These are phyloP conservation scores for Teleopsis dalmanni DNA, from an alignment of 1,140 invertebrate species.

Conservation along the genomic window DNA sequence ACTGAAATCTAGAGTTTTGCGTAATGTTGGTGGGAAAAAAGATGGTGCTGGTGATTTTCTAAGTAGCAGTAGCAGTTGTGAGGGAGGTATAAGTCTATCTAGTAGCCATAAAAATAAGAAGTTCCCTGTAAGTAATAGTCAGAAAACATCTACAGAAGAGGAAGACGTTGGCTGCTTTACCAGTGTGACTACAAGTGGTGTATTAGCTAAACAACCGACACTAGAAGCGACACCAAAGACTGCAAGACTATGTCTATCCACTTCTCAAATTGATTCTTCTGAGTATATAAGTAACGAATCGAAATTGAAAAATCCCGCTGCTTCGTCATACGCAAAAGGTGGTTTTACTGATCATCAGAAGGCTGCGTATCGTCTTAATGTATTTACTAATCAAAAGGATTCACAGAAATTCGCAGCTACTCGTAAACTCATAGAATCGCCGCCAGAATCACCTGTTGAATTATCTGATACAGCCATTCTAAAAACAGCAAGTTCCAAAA, in stretches of 20 bases:
- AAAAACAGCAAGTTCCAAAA: conserved; percentile 38
- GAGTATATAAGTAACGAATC: conserved; percentile 48
- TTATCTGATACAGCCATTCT: conserved; percentile 29
- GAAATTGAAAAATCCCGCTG: conserved; percentile 26
- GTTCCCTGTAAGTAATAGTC: too few species aligned
- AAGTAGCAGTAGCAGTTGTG: too few species aligned
- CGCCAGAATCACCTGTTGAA: conserved; percentile 28
- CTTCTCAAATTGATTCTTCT: conserved; percentile 53
- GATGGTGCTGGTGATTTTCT: not conserved
- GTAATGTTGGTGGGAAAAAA: conserved; percentile 23
- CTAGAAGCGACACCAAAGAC: conserved; percentile 34
- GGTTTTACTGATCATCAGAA: conserved; percentile 39
- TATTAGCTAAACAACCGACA: conserved; percentile 47
- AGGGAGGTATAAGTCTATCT: too few species aligned
- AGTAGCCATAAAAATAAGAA: too few species aligned
- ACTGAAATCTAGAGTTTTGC: conserved; percentile 51
- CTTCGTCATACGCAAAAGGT: conserved; percentile 18
- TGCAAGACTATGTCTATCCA: conserved; percentile 51
- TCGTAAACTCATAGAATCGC: conserved; percentile 22
- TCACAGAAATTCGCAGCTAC: conserved; percentile 15
- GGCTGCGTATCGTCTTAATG: conserved; percentile 39
- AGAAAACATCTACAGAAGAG: conserved; percentile 15
- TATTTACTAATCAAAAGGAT: conserved; percentile 27
- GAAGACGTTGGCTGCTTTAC: conserved; percentile 50
- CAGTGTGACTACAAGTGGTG: conserved; percentile 54